Percentiles rank a stretch among this genome's conserved stretches.
Conservation (phyloP, 2,113 vertebrate species). For the Hemiscyllium ocellatum region DNA sequence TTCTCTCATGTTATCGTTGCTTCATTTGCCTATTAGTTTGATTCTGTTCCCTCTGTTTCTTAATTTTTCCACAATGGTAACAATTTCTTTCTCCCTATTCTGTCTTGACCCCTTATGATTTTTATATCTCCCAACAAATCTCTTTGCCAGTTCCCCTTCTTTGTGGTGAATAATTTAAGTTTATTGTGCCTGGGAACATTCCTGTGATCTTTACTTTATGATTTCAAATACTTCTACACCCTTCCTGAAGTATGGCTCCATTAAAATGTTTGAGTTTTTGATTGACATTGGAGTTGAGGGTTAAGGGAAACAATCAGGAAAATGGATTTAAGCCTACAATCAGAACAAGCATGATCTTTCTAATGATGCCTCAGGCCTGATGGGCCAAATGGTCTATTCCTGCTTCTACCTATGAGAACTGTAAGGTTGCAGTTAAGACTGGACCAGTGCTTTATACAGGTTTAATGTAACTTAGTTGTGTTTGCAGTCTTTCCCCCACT, state of each 20-base stretch:
- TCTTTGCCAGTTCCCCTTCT: not conserved
- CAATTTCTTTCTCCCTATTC: not conserved
- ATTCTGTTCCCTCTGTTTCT: not conserved
- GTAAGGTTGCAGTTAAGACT: not conserved
- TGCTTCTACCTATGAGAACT: not conserved
- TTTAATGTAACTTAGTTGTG: not conserved
- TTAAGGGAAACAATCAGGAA: not conserved
- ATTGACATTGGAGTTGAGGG: not conserved
- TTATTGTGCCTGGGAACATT: not conserved
- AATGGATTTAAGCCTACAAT: not conserved
- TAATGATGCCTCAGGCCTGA: not conserved
- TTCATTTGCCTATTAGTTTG: not conserved
- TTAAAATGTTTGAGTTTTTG: not conserved
- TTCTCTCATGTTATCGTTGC: not conserved
- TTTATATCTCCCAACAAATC: not conserved
- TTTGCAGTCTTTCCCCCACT: too few species aligned
- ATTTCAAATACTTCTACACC: not conserved
- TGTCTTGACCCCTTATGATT: not conserved
- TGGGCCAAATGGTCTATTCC: too few species aligned
- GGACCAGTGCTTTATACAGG: not conserved
- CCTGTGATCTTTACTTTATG: not conserved
- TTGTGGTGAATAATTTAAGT: not conserved
- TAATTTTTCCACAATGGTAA: not conserved
- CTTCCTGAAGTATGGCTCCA: not conserved
- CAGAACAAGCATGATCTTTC: not conserved